Base-by-base conservation (phyloP, 2,888 invertebrate genomes). In the Hetaerina titia region DNA sequence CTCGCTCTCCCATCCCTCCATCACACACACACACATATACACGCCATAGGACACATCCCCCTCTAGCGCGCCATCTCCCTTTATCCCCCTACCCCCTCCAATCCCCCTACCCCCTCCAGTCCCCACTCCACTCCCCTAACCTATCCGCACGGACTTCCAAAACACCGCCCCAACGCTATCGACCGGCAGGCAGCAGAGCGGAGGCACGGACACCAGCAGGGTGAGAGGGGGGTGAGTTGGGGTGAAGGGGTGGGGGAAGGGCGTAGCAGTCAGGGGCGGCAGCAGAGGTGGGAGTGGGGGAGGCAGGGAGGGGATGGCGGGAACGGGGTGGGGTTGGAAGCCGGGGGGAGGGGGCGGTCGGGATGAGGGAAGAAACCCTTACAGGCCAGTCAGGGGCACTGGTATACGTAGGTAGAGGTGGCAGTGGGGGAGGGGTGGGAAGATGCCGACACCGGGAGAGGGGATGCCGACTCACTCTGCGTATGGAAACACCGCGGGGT, bases 161-260 rank as follows among this genome's bases (percentile, higher is more conserved):
- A 92, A 92, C 92, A 92, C 92, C 69, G 56, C 45, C 92, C 69
- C 92, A 92, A 92, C 92, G 56, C 31, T 92, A 92, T 92, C 92
- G 92, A 92, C 92, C 92, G 92, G 64, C n/a, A 22, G 19, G 64
- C 22, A n/a, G 64, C 22, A n/a, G 56, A 69, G 15, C 19, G 13
- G 89, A 56, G 64, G 90, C 31, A 69, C 19, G 56, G 92, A 56
- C 45, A 17, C 57, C 31, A 69, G 31, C 22, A 60, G 45, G 90
- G 25, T 13, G 31, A n/a, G 15, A 31, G 63, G 90, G 7, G 15
- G 25, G 13, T 2, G 90, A 58, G 58, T 17, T 56, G 58, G n/a
- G 81, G 81, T 81, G 9, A n/a, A n/a, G 22, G 88, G 2, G 31
- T 7, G 69, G n/a, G 69, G 69, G n/a, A n/a, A 13, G 69, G 69